A percentile compares a stretch with the other conserved stretches of the same genome.
Conservation (phyloP, 2,797 vertebrate species). For the Diceros bicornis region DNA sequence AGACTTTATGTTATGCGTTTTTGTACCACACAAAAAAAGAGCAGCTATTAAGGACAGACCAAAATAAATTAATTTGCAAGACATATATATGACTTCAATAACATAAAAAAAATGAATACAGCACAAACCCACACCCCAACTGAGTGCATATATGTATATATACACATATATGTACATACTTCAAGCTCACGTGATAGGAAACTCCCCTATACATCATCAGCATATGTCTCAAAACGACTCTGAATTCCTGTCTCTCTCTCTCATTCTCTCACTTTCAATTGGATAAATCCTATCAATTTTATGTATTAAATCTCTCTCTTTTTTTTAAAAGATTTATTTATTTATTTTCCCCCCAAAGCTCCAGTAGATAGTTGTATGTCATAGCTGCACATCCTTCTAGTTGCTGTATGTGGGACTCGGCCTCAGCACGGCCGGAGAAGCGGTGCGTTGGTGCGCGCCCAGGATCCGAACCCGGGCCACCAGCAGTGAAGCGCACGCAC, state of each 20-base stretch:
- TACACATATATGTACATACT: neutral
- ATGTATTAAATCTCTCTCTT: neutral
- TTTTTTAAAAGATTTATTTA: too few relatives aligned
- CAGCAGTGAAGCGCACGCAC: too few relatives aligned
- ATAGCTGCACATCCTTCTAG: too few relatives aligned
- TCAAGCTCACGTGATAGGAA: neutral
- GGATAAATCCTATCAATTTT: constrained; percentile 32
- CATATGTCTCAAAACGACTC: neutral
- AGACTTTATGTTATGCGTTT: neutral
- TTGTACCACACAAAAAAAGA: neutral
- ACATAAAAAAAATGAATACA: neutral
- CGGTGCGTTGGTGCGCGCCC: too few relatives aligned
- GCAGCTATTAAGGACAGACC: neutral
- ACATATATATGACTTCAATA: neutral
- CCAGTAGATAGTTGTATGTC: too few relatives aligned
- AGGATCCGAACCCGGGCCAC: too few relatives aligned
- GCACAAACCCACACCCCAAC: neutral
- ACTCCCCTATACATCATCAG: neutral
- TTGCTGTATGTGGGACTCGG: too few relatives aligned
- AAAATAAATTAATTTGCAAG: neutral
- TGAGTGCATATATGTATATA: neutral
- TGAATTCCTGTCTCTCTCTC: constrained; percentile 25
- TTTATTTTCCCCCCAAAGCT: too few relatives aligned
- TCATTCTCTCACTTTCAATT: neutral
- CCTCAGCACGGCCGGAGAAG: too few relatives aligned